Evolutionary conservation across 2,888 invertebrate species (phyloP), one percentile per base, ranked within the genome.

Genomic region (Buathra laborator): DNA sequence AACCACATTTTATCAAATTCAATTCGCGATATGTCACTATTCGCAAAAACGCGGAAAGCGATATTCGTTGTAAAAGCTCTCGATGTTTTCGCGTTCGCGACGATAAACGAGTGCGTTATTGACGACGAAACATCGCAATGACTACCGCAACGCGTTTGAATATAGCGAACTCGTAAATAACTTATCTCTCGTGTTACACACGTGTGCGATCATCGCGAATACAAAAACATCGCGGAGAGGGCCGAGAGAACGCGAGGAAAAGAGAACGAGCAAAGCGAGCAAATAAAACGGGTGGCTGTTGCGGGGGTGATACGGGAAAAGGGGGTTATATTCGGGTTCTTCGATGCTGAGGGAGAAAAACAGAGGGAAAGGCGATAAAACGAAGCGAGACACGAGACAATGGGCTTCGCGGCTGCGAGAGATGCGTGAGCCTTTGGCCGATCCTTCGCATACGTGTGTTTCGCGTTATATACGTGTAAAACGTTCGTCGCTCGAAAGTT

Each of bases 181-280:
- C 81, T 85, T 87, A 87, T 88, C 84, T 87, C 85, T 84, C 84
- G 67, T 19, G 66, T 64, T 82, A 82, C 83, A 85, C 86, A 85
- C 86, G 83, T 85, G 83, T 85, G 85, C 14, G 75, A 81, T 62
- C 71, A 56, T 62, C 56, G 77, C 71, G 77, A 82, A 81, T 82
- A 82, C 83, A 82, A 83, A 84, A 44, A 4, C 16, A 10, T 14
- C 64, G 16, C 43, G 44, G 48, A n/a, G 16, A n/a, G 29, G 4
- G 24, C n/a, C 29, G 46, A 19, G 29, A 19, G 46, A 29, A 19
- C 12, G 32, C 37, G 44, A 53, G 43, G 67, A 43, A 62, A 68
- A 46, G 53, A 62, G 44, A 48, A 12, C 19, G 10, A 56, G 7
- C 10, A 56, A 32, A 46, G 12, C 56, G 62, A 24, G 24, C 24